Evolutionary conservation across 30 jellyfish, hydroid and myxozoan species (phyloP), one percentile per base, ranked within the genome.

Genomic region (Chrysaora quinquecirrha): DNA sequence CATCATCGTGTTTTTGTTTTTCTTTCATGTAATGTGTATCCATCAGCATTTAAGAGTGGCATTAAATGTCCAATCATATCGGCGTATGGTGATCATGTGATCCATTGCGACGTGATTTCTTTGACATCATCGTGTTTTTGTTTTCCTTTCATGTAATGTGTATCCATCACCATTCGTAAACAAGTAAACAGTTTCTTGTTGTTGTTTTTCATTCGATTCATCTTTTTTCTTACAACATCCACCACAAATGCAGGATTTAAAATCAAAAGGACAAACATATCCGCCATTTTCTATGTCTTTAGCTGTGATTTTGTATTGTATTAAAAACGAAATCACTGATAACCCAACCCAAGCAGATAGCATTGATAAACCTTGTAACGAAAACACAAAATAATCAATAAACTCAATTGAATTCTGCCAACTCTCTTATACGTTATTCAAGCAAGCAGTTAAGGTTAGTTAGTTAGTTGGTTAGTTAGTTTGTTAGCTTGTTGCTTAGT

Each of bases 271-370:
- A 46, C 96, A 85, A 30, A 90, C 62, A 7, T 61, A 1, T 0
- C 97, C 97, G 10, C 97, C 97, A 20, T 77, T 73, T 28, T 24
- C 21, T 27, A 82, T 19, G 46, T 72, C 87, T 46, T 85, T 85
- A 20, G 96, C 96, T 3, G 96, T 84, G 21, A 90, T 47, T 49
- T 71, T 79, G 67, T 16, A 76, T 64, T 90, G 97, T 25, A 90
- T 14, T 21, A 62, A 31, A 22, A 90, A 49, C 25, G 89, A 52
- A 23, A 78, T 14, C 27, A 72, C 14, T 0, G 93, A 38, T n/a
- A 84, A 32, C 62, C 74, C 62, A 0, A 84, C 22, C 97, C 97
- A 90, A 14, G 82, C 54, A 11, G 71, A 74, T 6, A 85, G 27
- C 76, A 90, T 49, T 16, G 80, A 60, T 16, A 89, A 50, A 30